phyloP scores from a whole-genome alignment of 1,140 invertebrate genomes.

The Ganaspis sp. region DNA sequence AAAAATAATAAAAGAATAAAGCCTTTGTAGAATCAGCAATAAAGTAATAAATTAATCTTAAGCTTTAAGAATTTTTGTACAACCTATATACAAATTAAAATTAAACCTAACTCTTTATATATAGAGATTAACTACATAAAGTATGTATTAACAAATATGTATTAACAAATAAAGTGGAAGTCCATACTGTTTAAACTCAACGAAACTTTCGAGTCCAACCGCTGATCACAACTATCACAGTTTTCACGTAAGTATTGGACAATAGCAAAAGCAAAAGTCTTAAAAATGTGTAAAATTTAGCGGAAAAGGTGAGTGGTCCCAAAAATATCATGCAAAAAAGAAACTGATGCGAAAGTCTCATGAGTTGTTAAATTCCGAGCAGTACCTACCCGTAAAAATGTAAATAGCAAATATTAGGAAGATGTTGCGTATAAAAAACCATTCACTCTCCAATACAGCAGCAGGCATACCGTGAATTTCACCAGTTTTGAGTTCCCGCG shows the following conservation, averaged over 20 bases:
- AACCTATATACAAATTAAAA: conserved; percentile 21
- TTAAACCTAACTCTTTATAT: neutral
- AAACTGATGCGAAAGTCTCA: neutral
- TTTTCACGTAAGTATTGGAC: neutral
- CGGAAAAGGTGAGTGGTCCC: neutral
- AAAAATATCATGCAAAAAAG: neutral
- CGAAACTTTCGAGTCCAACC: neutral
- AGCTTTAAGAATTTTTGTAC: neutral
- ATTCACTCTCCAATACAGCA: conserved; percentile 47
- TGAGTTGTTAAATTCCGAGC: neutral
- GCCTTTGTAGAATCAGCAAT: no score
- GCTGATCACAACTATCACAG: neutral
- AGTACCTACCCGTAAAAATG: neutral
- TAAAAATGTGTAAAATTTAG: neutral
- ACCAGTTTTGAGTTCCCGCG: neutral
- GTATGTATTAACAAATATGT: no score
- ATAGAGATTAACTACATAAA: no score
- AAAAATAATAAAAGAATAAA: no score
- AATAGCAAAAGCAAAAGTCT: neutral
- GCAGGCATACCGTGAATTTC: conserved; percentile 25
- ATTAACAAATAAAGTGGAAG: no score
- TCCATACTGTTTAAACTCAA: no score
- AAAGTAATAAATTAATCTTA: conserved; percentile 3
- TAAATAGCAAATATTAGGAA: conserved; percentile 41
- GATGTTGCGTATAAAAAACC: conserved; percentile 52